These are phyloP conservation scores for Pammene fasciana DNA, from an alignment of 2,888 invertebrate species.

Conservation along the genomic window DNA sequence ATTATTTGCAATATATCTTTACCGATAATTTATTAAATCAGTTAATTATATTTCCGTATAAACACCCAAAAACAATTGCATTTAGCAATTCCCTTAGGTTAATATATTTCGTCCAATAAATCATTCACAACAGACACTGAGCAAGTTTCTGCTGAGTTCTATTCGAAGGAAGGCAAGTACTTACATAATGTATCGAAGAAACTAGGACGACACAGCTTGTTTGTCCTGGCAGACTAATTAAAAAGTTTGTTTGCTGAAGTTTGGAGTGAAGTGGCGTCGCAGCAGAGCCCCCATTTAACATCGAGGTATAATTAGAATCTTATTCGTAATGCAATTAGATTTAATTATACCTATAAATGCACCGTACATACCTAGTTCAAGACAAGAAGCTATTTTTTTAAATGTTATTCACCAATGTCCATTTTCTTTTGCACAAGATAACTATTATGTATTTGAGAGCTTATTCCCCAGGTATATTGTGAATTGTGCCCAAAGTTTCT, in stretches of 20 bases:
- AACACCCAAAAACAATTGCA: conserved; percentile 15
- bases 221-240: conserved; percentile 82
- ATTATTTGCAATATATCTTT: neutral
- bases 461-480: too few species aligned
- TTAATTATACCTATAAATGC: neutral
- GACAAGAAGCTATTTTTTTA: neutral
- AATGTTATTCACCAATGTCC: neutral
- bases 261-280: conserved; percentile 68
- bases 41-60: neutral
- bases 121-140: conserved; percentile 48
- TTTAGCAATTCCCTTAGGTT: conserved; percentile 17
- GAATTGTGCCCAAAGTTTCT: too few species aligned
- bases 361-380: neutral
- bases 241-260: conserved; percentile 80
- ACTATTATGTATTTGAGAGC: too few species aligned
- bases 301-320: conserved; percentile 65
- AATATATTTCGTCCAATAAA: conserved; percentile 38
- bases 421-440: too few species aligned
- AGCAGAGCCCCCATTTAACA: conserved; percentile 68
- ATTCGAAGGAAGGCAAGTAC: conserved; percentile 59
- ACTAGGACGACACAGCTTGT: conserved; percentile 77
- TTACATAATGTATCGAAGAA: conserved; percentile 64
- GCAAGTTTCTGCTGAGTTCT: conserved; percentile 51
- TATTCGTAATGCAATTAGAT: conserved; percentile 45
- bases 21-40: neutral